Evolutionary conservation across 2,888 invertebrate genomes (phyloP).

Genomic region (Apodemia mormo): DNA sequence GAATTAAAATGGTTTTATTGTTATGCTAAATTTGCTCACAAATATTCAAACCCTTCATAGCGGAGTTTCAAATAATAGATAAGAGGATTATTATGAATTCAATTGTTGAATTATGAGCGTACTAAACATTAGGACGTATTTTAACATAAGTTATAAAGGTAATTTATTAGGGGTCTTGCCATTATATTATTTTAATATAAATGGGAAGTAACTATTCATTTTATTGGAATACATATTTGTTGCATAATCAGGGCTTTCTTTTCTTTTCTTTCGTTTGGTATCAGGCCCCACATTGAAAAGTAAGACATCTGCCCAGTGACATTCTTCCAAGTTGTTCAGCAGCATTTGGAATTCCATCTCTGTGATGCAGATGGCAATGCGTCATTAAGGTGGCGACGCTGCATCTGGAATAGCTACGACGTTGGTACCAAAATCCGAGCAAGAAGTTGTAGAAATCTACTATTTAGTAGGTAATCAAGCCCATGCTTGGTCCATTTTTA

Average conservation of each 20-base stretch:
- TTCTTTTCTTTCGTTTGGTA: no score
- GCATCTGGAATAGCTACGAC: no score
- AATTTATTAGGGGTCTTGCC: neutral
- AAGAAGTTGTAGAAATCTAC: no score
- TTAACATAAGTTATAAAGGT: conserved; percentile 7
- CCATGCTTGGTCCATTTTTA: no score
- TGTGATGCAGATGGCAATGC: no score
- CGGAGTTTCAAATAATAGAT: conserved; percentile 6
- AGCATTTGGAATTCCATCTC: no score
- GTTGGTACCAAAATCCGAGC: no score
- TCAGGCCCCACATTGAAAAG: no score
- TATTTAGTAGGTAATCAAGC: no score
- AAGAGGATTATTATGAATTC: conserved; percentile 22
- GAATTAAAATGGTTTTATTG: conserved; percentile 62
- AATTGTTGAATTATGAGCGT: conserved; percentile 12
- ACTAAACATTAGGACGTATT: conserved; percentile 9
- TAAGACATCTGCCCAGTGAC: no score
- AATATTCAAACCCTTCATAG: conserved; percentile 19
- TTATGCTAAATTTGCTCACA: conserved; percentile 52
- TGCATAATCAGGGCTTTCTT: neutral
- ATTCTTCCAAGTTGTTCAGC: no score
- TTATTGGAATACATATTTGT: neutral
- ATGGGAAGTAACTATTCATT: neutral
- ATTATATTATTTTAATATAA: neutral
- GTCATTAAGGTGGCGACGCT: no score